Evolutionary conservation across 1,140 invertebrate species (phyloP).

Genomic region (Trichonephila clavipes): DNA sequence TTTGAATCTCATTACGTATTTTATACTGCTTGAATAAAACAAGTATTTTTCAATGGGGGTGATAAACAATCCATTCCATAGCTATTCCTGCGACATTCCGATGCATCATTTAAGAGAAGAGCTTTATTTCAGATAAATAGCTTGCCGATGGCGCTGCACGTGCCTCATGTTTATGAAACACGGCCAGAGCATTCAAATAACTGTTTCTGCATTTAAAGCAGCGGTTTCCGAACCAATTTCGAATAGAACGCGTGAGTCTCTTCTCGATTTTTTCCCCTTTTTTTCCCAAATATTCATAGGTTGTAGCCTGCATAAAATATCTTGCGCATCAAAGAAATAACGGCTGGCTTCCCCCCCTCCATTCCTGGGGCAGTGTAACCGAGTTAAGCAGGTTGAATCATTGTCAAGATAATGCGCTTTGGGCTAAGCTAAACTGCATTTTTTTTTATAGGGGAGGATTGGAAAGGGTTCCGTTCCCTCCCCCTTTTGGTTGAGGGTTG

Average conservation of each 20-base stretch:
- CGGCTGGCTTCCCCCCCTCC: not conserved
- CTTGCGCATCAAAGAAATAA: not conserved
- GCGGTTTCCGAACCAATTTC: not conserved
- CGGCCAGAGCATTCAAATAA: not conserved
- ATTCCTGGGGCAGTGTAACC: not conserved
- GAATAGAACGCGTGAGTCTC: not conserved
- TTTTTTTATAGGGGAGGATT: not conserved
- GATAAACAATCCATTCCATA: too few species aligned
- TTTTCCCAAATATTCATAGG: constrained; percentile 15
- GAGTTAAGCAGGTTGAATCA: not conserved
- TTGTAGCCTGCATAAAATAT: constrained; percentile 17
- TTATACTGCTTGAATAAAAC: too few species aligned
- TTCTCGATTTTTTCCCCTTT: not conserved
- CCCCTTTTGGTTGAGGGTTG: not conserved
- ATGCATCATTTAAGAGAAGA: not conserved
- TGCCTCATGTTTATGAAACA: constrained; percentile 26
- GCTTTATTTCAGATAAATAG: not conserved
- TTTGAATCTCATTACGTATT: not conserved
- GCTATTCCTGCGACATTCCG: not conserved
- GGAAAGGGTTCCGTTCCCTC: not conserved
- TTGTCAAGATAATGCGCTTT: constrained; percentile 25
- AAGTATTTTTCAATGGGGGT: too few species aligned
- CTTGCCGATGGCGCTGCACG: not conserved
- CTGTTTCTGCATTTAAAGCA: constrained; percentile 15
- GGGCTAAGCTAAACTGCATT: constrained; percentile 1